Evolutionary conservation across 2,888 invertebrate species (phyloP).

Genomic region (Drosophila kuntzei): DNA sequence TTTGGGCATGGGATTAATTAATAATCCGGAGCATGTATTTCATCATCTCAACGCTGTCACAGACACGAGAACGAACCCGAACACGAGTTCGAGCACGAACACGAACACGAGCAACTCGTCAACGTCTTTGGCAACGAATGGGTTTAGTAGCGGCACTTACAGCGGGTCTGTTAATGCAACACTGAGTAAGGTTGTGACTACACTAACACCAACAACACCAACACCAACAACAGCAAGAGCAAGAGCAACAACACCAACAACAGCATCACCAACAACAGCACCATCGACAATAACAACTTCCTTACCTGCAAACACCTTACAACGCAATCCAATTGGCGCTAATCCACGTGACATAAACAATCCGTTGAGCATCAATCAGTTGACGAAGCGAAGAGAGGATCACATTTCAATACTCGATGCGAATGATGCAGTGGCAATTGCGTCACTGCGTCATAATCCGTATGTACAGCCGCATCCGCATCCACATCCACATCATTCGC

Average conservation of each 20-base stretch:
- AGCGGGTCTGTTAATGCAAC: conserved; percentile 65
- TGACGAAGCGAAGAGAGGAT: conserved; percentile 88
- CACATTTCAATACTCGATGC: conserved; percentile 44
- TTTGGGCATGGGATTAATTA: conserved; percentile 78
- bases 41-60: conserved; percentile 13
- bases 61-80: too few relatives aligned
- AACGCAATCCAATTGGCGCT: conserved; percentile 93
- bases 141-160: conserved; percentile 47
- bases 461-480: conserved; percentile 27
- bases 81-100: conserved; percentile 2
- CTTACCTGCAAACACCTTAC: conserved; percentile 25
- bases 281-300: not conserved
- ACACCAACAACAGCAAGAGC: not conserved
- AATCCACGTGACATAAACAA: conserved; percentile 97
- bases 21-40: conserved; percentile 51
- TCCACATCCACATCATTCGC: conserved; percentile 48
- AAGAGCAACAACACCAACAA: not conserved
- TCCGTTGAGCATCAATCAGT: conserved; percentile 95
- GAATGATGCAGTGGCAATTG: conserved; percentile 31
- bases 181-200: conserved; percentile 6
- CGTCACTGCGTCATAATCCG: conserved; percentile 37
- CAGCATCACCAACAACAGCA: not conserved
- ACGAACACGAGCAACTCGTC: conserved; percentile 27
- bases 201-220: not conserved
- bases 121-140: conserved; percentile 40